Percentiles rank a stretch among this genome's conserved stretches.
Conservation (phyloP, 2,888 invertebrate genomes). For the Calameuta idolon region DNA sequence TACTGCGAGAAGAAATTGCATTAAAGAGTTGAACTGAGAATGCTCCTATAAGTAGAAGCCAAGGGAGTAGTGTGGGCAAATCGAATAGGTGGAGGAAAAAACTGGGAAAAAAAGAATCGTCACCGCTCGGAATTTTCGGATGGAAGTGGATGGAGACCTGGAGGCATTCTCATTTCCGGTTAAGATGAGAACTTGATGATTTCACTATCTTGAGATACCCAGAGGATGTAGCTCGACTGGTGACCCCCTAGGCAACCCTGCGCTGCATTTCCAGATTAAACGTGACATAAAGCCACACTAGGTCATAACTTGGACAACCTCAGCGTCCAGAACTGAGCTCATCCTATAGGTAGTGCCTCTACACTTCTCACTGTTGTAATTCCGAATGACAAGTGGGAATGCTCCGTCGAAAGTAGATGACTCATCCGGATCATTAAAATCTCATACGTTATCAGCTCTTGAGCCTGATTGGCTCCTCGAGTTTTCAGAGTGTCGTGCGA, state of each 20-base stretch:
- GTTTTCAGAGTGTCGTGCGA: neutral
- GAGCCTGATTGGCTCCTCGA: neutral
- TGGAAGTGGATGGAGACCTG: neutral
- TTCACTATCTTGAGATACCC: neutral
- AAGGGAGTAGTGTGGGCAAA: neutral
- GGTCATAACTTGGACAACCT: neutral
- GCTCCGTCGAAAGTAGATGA: neutral
- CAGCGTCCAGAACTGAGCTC: neutral
- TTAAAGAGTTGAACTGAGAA: neutral
- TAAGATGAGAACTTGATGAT: neutral
- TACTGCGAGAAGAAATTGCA: neutral
- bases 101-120: neutral
- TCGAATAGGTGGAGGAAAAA: neutral
- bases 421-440: neutral
- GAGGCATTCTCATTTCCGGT: neutral
- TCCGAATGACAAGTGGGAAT: neutral
- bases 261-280: constrained; percentile 56
- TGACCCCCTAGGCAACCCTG: neutral
- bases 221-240: neutral
- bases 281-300: constrained; percentile 49
- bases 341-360: neutral
- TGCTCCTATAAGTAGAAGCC: neutral
- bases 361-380: neutral
- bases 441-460: neutral
- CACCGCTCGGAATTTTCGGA: neutral